Conservation (phyloP, 2,888 invertebrate genomes). For the Drosophila atripex region DNA sequence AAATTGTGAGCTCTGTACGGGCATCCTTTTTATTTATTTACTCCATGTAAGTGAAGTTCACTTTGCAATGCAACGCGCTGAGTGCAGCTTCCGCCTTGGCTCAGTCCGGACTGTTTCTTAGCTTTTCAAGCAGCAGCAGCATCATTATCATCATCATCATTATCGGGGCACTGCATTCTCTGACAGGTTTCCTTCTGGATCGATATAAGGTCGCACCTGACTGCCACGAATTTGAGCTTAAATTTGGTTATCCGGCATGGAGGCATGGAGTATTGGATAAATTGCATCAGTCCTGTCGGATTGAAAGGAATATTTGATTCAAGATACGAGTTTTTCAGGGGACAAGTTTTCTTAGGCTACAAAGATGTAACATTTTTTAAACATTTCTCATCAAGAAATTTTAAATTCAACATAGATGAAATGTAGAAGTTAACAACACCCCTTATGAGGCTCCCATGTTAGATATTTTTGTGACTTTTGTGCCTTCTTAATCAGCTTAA, state of each 20-base stretch:
- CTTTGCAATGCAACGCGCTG: conserved; percentile 49
- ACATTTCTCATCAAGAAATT: not conserved
- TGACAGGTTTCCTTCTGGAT: conserved; percentile 17
- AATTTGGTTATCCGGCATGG: conserved; percentile 43
- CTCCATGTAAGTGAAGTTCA: conserved; percentile 59
- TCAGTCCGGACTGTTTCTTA: conserved; percentile 12
- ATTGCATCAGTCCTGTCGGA: conserved; percentile 28
- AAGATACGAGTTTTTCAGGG: not conserved
- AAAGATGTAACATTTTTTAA: too few species aligned
- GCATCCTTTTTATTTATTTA: conserved; percentile 65
- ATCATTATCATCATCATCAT: conserved; percentile 51
- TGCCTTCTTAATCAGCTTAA: conserved; percentile 66
- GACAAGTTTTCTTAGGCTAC: too few species aligned
- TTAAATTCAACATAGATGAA: not conserved
- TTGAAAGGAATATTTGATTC: not conserved
- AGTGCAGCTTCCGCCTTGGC: conserved; percentile 47
- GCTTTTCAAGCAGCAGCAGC: conserved; percentile 38
- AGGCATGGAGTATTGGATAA: conserved; percentile 13
- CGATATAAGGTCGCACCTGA: conserved; percentile 48
- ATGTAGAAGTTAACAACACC: not conserved
- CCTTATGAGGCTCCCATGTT: conserved; percentile 11
- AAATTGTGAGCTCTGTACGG: conserved; percentile 38
- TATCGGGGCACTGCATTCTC: conserved; percentile 22
- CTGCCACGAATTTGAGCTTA: conserved; percentile 28
- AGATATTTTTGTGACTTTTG: conserved; percentile 10